Evolutionary conservation across 2,113 vertebrate species (phyloP), one percentile per base, ranked within the genome.

Genomic region (Plecturocebus donacophilus): DNA sequence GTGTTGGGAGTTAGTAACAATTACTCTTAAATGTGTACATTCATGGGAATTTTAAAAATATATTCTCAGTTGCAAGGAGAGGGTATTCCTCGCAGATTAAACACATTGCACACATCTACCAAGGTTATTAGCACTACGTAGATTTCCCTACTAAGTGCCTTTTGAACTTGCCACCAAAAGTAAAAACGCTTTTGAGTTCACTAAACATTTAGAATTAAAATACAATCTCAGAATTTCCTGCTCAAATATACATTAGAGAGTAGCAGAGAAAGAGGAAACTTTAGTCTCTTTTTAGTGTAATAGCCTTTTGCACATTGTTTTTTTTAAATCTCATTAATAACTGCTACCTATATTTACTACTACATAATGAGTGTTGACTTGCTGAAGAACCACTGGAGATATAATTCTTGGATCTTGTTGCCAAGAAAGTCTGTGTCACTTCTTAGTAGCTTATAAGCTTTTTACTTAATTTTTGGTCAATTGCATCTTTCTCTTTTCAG

Each of bases 141-240:
- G 27, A 90, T 56, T 68, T 42, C 3, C 81, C 17, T 93, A 6
- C 2, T 52, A 68, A 38, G 11, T 35, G 2, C 27, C 23, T 94
- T 70, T 11, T 68, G 9, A 87, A 47, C 47, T 85, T 54, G 52
- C 38, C 38, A 73, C 21, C 32, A 93, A 54, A n/a, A 91, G 54
- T 80, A 95, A 92, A 64, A 96, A 86, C 32, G 3, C 10, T 89
- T 40, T 45, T 17, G 11, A 6, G 2, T 32, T 83, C 35, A 64
- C 71, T 77, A 64, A 81, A 3, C 6, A 45, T 77, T 92, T 85
- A 68, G 42, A 95, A 87, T 71, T 45, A 94, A 81, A 94, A 90
- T n/a, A 12, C 13, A 84, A 70, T 82, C n/a, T 80, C 52, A 73
- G 77, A 81, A 91, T 47, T 82, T 16, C 7, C 5, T 52, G 1